phyloP scores from a whole-genome alignment of 92 coral and sea anemone genomes.

The Heliopora coerulea region DNA sequence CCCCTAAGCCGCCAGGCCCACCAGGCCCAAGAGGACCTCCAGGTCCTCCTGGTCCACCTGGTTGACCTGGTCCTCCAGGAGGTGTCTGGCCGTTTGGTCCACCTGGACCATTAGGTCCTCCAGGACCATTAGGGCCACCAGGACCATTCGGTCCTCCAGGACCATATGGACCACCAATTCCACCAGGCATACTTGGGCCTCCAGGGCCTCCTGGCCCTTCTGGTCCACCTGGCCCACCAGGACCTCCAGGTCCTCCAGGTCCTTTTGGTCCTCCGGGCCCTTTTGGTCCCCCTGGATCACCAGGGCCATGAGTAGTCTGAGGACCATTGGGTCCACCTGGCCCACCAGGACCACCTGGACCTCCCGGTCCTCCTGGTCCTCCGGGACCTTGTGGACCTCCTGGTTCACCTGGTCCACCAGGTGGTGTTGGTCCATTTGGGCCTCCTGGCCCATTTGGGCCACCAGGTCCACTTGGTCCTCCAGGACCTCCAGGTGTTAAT shows the following conservation, averaged over 20 bases:
- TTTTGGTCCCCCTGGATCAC: constrained; percentile 55
- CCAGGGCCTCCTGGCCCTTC: constrained; percentile 77
- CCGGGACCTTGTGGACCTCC: constrained; percentile 38
- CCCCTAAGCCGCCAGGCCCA: constrained; percentile 60
- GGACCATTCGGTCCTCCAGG: constrained; percentile 65
- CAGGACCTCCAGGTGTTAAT: constrained; percentile 48
- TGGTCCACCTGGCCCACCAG: constrained; percentile 63
- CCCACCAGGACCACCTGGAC: constrained; percentile 25
- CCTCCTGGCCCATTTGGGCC: constrained; percentile 35
- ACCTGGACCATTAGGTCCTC: not conserved
- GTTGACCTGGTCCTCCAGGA: constrained; percentile 14
- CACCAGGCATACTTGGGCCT: constrained; percentile 77
- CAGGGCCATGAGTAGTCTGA: constrained; percentile 68
- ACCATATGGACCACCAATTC: constrained; percentile 84
- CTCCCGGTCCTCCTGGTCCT: constrained; percentile 52
- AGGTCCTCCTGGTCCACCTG: constrained; percentile 60
- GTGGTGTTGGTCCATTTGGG: constrained; percentile 17
- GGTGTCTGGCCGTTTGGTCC: not conserved
- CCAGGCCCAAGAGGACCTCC: constrained; percentile 60
- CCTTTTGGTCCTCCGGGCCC: constrained; percentile 74
- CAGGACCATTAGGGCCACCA: constrained; percentile 8
- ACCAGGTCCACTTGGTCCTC: constrained; percentile 23
- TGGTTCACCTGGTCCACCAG: constrained; percentile 36
- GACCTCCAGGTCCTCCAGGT: constrained; percentile 63
- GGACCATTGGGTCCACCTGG: constrained; percentile 58